Percentiles rank a stretch among this genome's conserved stretches.
Evolutionary conservation across 2,113 vertebrate species (phyloP).

Genomic region (Gobiocypris rarus): DNA sequence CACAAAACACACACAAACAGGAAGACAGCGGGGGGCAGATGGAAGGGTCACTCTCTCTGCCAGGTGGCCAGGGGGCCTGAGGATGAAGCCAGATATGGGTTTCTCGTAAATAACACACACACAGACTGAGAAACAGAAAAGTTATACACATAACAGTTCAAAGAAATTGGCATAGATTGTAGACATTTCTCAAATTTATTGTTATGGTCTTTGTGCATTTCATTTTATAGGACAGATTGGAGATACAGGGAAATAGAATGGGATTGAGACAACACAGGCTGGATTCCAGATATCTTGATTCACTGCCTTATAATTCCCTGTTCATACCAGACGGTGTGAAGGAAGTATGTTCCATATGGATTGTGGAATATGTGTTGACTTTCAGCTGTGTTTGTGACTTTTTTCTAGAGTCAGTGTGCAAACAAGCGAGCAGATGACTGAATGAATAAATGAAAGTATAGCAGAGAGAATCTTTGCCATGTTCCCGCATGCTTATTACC

Average conservation of each 20-base stretch:
- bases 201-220: conserved; percentile 1
- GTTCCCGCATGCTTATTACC: conserved; percentile 5
- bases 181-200: conserved; percentile 9
- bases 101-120: conserved; percentile 48
- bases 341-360: conserved; percentile 33
- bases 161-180: conserved; percentile 30
- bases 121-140: conserved; percentile 49
- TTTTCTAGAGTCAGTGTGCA: conserved; percentile 5
- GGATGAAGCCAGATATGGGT: conserved; percentile 64
- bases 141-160: conserved; percentile 46
- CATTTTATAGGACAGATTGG: conserved; percentile 1
- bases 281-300: conserved; percentile 20
- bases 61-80: conserved; percentile 67
- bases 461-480: conserved; percentile 9
- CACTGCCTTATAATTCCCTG: neutral
- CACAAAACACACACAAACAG: conserved; percentile 42
- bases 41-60: conserved; percentile 73
- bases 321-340: conserved; percentile 1
- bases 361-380: conserved; percentile 20
- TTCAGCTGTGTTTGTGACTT: conserved; percentile 36
- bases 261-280: neutral
- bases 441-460: conserved; percentile 25
- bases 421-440: conserved; percentile 34
- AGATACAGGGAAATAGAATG: conserved; percentile 9
- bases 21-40: conserved; percentile 76